Conservation (phyloP, 2,888 invertebrate genomes). For the Nemapogon koenigi region DNA sequence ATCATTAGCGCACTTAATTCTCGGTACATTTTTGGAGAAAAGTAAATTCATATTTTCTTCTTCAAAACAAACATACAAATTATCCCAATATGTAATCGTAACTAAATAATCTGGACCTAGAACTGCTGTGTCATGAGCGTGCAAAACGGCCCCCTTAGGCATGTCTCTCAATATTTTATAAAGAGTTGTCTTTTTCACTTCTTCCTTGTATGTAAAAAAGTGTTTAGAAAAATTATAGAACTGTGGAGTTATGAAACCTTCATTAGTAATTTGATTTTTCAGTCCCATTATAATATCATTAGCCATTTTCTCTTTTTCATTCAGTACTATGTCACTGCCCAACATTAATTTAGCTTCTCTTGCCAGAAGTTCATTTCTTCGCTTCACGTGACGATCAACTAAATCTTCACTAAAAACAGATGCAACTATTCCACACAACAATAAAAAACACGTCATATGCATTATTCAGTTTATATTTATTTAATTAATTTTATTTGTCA, state of each 20-base stretch:
- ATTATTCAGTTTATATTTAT: too few relatives aligned
- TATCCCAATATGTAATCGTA: slow-evolving; percentile 65
- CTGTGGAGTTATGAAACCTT: slow-evolving; percentile 48
- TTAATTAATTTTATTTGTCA: too few relatives aligned
- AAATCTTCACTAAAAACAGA: slow-evolving; percentile 3
- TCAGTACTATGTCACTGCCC: slow-evolving; percentile 58
- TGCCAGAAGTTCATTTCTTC: slow-evolving; percentile 49
- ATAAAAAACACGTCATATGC: too few relatives aligned
- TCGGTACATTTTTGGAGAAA: slow-evolving; percentile 33
- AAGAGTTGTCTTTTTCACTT: slow-evolving; percentile 66
- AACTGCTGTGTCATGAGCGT: slow-evolving; percentile 71
- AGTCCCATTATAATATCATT: slow-evolving; percentile 66
- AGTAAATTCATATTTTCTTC: slow-evolving; percentile 26
- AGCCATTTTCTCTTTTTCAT: slow-evolving; percentile 54
- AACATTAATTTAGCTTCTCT: slow-evolving; percentile 52
- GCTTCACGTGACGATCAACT: slow-evolving; percentile 11
- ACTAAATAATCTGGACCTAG: slow-evolving; percentile 68
- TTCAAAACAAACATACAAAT: slow-evolving; percentile 63
- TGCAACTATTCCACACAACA: slow-evolving; percentile 2
- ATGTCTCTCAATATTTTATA: slow-evolving; percentile 69
- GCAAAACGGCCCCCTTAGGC: slow-evolving; percentile 79
- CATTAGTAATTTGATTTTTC: slow-evolving; percentile 54
- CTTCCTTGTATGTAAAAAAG: slow-evolving; percentile 68
- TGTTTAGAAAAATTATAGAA: slow-evolving; percentile 69
- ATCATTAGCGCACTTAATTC: slow-evolving; percentile 23